These are phyloP conservation scores for Hydrotaea diabolus DNA, from an alignment of 2,888 invertebrate genomes.

Conservation along the genomic window DNA sequence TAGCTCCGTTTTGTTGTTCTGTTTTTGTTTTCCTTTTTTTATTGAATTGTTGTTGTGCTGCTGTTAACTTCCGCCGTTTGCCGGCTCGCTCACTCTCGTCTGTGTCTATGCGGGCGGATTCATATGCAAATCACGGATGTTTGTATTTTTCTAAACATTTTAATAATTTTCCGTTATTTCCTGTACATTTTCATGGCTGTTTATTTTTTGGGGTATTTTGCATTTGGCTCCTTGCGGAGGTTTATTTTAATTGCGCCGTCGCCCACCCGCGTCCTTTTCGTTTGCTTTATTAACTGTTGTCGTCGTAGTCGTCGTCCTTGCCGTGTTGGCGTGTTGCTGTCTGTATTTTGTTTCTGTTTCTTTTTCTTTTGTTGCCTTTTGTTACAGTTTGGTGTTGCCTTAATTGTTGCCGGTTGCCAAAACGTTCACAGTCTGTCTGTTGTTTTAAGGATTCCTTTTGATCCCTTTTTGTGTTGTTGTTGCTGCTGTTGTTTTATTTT, in stretches of 20 bases:
- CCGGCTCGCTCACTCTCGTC: neutral
- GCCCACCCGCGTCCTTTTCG: neutral
- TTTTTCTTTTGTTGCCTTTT: conserved; percentile 31
- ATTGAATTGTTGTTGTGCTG: neutral
- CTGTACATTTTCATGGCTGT: conserved; percentile 10
- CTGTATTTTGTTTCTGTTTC: conserved; percentile 30
- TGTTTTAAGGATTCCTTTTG: conserved; percentile 51
- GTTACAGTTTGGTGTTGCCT: conserved; percentile 24
- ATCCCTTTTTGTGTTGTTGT: conserved; percentile 47
- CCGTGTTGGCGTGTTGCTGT: conserved; percentile 25
- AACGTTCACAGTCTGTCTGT: conserved; percentile 29
- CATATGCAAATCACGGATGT: conserved; percentile 53
- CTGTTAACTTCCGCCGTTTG: conserved; percentile 43
- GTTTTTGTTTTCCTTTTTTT: conserved; percentile 16
- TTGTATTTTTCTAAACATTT: conserved; percentile 59
- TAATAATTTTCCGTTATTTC: conserved; percentile 39
- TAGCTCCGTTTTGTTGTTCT: conserved; percentile 1
- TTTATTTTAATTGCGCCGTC: neutral
- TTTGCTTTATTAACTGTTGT: conserved; percentile 47
- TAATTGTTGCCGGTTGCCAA: conserved; percentile 30
- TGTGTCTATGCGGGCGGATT: conserved; percentile 7
- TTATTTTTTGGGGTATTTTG: neutral
- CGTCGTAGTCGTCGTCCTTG: too few species aligned
- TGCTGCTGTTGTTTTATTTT: neutral
- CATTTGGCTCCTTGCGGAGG: neutral